Percentiles rank a stretch among this genome's conserved stretches.
phyloP scores from a whole-genome alignment of 2,113 vertebrate species.

The Protobothrops mucrosquamatus region DNA sequence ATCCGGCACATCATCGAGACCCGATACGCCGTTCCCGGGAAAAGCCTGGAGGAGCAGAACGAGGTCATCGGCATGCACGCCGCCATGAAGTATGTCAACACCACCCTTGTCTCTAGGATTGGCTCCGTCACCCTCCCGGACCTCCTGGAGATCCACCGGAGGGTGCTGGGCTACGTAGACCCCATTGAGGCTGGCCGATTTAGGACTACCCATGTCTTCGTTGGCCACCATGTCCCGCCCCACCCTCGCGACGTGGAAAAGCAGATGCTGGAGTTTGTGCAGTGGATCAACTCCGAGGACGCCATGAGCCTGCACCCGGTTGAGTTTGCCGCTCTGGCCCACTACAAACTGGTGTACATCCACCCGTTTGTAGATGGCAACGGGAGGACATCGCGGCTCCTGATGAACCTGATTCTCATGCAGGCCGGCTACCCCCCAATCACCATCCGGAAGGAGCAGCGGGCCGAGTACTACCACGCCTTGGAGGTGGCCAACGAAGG shows the following conservation, averaged over 20 bases:
- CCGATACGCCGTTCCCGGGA: constrained; percentile 88
- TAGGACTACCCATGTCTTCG: constrained; percentile 87
- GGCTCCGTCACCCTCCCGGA: constrained; percentile 78
- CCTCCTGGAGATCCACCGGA: constrained; percentile 87
- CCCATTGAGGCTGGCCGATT: constrained; percentile 90
- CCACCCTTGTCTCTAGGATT: constrained; percentile 81
- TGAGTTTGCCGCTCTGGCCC: constrained; percentile 88
- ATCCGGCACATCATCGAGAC: constrained; percentile 97
- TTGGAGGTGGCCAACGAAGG: too few species aligned
- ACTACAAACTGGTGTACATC: constrained; percentile 96
- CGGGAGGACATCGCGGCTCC: too few species aligned
- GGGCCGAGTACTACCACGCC: too few species aligned
- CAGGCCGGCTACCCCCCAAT: too few species aligned
- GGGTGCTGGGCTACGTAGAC: constrained; percentile 93
- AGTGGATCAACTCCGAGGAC: constrained; percentile 96
- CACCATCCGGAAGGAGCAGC: too few species aligned
- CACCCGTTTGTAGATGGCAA: constrained; percentile 93
- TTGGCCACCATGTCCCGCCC: constrained; percentile 93
- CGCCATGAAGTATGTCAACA: constrained; percentile 92
- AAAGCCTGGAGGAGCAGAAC: constrained; percentile 93
- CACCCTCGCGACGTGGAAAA: constrained; percentile 85
- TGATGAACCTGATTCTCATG: too few species aligned
- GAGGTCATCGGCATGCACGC: constrained; percentile 94
- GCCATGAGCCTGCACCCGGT: constrained; percentile 89
- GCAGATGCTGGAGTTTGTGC: constrained; percentile 90